Evolutionary conservation across 2,797 vertebrate species (phyloP).

Genomic region (Phataginus tricuspis): DNA sequence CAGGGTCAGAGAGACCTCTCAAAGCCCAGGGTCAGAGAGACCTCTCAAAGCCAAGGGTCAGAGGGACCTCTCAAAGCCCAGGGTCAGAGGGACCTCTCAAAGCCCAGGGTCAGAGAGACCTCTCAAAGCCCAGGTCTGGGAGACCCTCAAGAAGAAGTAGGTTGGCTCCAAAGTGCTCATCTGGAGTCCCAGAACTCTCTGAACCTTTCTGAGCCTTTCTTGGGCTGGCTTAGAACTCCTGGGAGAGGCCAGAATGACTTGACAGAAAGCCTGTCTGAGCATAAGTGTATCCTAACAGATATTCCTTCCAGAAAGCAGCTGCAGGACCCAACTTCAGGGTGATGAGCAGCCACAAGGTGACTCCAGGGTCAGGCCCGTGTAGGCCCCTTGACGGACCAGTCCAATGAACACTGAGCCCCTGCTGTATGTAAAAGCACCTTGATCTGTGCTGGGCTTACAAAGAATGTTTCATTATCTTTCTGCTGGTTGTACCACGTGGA

Average conservation of each 20-base stretch:
- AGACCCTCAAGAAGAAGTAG: not conserved
- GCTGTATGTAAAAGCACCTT: not conserved
- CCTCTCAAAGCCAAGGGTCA: not conserved
- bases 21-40: too few relatives aligned
- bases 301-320: slow-evolving; percentile 8
- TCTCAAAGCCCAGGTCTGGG: too few relatives aligned
- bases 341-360: not conserved
- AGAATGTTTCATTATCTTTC: not conserved
- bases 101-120: not conserved
- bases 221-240: not conserved
- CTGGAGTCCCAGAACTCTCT: not conserved
- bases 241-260: not conserved
- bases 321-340: not conserved
- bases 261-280: not conserved
- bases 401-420: not conserved
- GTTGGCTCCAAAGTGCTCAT: not conserved
- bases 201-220: not conserved
- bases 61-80: not conserved
- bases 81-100: not conserved
- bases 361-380: not conserved
- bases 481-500: not conserved
- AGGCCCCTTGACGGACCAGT: not conserved
- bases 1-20: not conserved
- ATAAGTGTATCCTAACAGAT: not conserved
- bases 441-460: not conserved